These are phyloP conservation scores for Spilogale gracilis DNA, from an alignment of 2,113 vertebrate genomes.

Conservation along the genomic window DNA sequence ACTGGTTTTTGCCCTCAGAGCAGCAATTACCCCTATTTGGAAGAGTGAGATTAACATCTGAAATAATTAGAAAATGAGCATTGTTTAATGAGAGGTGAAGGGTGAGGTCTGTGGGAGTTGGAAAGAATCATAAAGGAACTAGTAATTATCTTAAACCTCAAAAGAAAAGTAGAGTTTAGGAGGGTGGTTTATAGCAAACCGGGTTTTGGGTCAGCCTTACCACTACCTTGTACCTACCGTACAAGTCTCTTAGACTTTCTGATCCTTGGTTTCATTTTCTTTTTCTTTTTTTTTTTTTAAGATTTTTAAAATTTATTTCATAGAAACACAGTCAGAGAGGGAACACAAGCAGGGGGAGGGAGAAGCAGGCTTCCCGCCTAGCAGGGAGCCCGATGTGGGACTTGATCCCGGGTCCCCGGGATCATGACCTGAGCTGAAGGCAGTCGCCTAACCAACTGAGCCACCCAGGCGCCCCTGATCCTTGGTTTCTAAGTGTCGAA, in stretches of 20 bases:
- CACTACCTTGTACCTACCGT: neutral
- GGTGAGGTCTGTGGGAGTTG: slow-evolving; percentile 45
- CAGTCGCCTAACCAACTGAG: no score
- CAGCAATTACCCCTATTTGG: slow-evolving; percentile 56
- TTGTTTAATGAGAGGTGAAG: slow-evolving; percentile 66
- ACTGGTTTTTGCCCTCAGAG: slow-evolving; percentile 47
- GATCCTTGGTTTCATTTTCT: neutral
- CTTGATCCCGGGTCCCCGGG: no score
- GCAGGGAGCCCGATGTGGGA: no score
- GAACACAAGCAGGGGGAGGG: no score
- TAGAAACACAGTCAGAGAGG: no score
- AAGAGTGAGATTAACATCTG: slow-evolving; percentile 66
- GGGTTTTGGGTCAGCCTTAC: neutral
- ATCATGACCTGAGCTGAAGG: no score
- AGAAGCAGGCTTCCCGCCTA: no score
- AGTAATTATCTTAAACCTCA: slow-evolving; percentile 49
- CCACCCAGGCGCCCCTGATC: neutral
- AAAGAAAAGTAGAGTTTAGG: neutral
- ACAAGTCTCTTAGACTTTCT: neutral
- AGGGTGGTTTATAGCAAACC: neutral
- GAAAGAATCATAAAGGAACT: slow-evolving; percentile 50
- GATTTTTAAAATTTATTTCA: no score
- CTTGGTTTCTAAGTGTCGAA: neutral
- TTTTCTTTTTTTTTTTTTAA: no score
- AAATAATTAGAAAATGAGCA: slow-evolving; percentile 66